These are phyloP conservation scores for Mastomys natalensis DNA, from an alignment of 2,113 vertebrate genomes.

Conservation along the genomic window DNA sequence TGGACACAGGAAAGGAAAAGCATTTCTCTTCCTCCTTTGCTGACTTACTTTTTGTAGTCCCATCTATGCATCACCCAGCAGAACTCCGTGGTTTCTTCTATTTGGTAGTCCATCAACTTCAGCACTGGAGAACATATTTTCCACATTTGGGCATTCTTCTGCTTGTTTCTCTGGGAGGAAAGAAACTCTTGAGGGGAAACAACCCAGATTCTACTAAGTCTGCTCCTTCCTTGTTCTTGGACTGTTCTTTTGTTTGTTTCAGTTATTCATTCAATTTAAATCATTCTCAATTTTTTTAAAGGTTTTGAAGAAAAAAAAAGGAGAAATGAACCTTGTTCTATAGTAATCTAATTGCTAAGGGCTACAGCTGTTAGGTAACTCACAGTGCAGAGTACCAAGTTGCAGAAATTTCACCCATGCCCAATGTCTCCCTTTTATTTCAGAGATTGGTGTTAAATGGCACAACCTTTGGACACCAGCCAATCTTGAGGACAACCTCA, in stretches of 20 bases:
- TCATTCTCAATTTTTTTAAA: slow-evolving; percentile 26
- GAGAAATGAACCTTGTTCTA: neutral
- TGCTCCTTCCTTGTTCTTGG: neutral
- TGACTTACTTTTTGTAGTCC: neutral
- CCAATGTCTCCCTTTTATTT: slow-evolving; percentile 35
- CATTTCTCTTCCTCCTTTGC: neutral
- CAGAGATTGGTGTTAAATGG: slow-evolving; percentile 95
- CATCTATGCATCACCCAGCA: neutral
- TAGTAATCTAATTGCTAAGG: neutral
- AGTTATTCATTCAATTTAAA: neutral
- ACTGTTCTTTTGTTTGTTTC: slow-evolving; percentile 15
- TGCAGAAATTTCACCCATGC: neutral
- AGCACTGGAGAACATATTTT: neutral
- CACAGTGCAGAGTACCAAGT: neutral
- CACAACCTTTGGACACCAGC: slow-evolving; percentile 90
- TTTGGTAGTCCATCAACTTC: neutral
- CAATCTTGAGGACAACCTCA: slow-evolving; percentile 95
- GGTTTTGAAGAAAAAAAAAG: neutral
- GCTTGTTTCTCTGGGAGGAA: slow-evolving; percentile 1
- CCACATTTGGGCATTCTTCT: neutral
- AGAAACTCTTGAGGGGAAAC: neutral
- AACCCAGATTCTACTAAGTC: neutral
- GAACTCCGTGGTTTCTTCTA: neutral
- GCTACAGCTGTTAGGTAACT: neutral
- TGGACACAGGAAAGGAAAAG: neutral